phyloP scores from a whole-genome alignment of 1,140 invertebrate species.

The Dendrolimus kikuchii region DNA sequence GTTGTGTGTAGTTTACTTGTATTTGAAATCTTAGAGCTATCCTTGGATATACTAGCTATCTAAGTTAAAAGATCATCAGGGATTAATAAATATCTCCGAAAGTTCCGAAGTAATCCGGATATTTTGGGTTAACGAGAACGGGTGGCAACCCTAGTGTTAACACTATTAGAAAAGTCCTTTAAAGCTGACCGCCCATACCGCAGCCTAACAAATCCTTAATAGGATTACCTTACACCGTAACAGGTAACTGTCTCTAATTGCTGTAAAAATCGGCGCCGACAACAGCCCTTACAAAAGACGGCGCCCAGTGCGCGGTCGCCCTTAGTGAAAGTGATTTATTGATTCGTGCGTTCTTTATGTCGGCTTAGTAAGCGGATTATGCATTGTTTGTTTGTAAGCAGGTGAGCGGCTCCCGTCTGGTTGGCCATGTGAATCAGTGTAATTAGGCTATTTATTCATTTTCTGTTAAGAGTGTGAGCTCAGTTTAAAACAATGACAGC shows the following conservation, averaged over 20 bases:
- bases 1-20: too few species aligned
- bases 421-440: conserved; percentile 1
- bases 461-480: too few species aligned
- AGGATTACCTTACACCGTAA: conserved; percentile 51
- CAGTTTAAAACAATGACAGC: too few species aligned
- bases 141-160: not conserved
- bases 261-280: conserved; percentile 63
- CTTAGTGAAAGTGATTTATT: conserved; percentile 65
- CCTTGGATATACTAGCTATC: too few species aligned
- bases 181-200: conserved; percentile 39
- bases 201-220: conserved; percentile 35
- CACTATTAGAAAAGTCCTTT: not conserved
- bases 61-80: too few species aligned
- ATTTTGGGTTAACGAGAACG: too few species aligned
- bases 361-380: conserved; percentile 46
- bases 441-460: too few species aligned
- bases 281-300: conserved; percentile 43
- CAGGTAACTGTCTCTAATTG: conserved; percentile 69
- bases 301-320: conserved; percentile 41
- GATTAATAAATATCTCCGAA: too few species aligned
- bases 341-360: conserved; percentile 45
- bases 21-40: too few species aligned
- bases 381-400: conserved; percentile 49
- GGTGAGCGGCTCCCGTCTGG: conserved; percentile 36
- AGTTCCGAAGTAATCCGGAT: too few species aligned